phyloP scores from a whole-genome alignment of 2,113 vertebrate genomes.

The Spea multiplicata region DNA sequence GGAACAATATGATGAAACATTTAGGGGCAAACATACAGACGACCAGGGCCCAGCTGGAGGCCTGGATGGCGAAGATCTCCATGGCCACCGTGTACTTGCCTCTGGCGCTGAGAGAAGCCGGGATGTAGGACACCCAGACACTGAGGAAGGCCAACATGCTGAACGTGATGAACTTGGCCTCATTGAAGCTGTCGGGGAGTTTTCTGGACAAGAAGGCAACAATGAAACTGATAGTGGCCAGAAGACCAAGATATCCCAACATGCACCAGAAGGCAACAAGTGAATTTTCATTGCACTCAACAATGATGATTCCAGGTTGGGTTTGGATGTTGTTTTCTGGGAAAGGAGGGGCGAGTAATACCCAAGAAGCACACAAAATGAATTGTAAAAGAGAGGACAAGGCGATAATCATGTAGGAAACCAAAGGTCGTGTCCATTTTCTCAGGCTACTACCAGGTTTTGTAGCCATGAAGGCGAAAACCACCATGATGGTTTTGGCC shows the following conservation, averaged over 20 bases:
- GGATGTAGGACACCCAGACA: conserved; percentile 48
- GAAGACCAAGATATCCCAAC: conserved; percentile 32
- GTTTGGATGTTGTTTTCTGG: conserved; percentile 16
- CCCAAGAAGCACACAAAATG: conserved; percentile 21
- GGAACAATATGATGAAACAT: conserved; percentile 43
- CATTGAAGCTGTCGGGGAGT: conserved; percentile 51
- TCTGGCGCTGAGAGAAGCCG: conserved; percentile 38
- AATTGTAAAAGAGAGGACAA: conserved; percentile 25
- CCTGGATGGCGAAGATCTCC: conserved; percentile 49
- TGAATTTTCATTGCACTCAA: conserved; percentile 42
- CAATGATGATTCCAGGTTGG: conserved; percentile 23
- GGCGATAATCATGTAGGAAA: conserved; percentile 21
- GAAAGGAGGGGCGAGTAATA: conserved; percentile 12
- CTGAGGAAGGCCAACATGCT: conserved; percentile 50
- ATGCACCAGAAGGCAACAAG: conserved; percentile 38
- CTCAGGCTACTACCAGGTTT: conserved; percentile 24
- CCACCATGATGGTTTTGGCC: conserved; percentile 46
- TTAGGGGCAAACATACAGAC: conserved; percentile 45
- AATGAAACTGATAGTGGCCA: conserved; percentile 37
- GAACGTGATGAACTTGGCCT: conserved; percentile 50
- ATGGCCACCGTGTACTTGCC: conserved; percentile 38
- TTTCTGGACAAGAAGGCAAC: conserved; percentile 41
- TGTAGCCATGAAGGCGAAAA: conserved; percentile 47
- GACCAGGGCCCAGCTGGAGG: conserved; percentile 42
- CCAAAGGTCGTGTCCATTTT: conserved; percentile 14